phyloP scores from a whole-genome alignment of 37 sponge, comb jelly and placozoan species.

The Dysidea cf. avara region DNA sequence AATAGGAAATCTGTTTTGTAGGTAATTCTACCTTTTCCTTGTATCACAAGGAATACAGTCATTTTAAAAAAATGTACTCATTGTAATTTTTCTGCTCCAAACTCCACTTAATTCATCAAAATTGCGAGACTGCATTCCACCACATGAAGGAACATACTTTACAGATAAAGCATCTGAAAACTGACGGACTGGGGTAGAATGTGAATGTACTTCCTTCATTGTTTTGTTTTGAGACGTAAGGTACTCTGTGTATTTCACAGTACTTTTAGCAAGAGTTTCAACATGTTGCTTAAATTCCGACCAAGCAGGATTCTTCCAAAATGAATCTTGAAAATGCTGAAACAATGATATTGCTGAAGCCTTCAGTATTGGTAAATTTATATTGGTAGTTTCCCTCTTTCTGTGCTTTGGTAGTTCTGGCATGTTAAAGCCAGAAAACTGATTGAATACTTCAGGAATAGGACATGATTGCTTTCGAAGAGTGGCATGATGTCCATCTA shows the following conservation, averaged over 20 bases:
- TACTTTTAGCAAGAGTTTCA: conserved; percentile 1
- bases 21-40: conserved; percentile 16
- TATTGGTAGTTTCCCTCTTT: conserved; percentile 4
- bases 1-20: neutral
- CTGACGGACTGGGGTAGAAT: conserved; percentile 3
- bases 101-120: neutral
- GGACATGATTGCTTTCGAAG: conserved; percentile 6
- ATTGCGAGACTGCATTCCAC: neutral
- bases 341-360: conserved; percentile 8
- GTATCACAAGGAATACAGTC: conserved; percentile 7
- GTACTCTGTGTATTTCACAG: conserved; percentile 40
- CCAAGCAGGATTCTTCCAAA: conserved; percentile 8
- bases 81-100: neutral
- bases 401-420: conserved; percentile 30
- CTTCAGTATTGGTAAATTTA: conserved; percentile 3
- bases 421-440: conserved; percentile 22
- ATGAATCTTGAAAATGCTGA: conserved; percentile 13
- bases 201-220: conserved; percentile 13
- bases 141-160: neutral
- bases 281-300: conserved; percentile 4
- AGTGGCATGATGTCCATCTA: conserved; percentile 39
- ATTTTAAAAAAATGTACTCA: conserved; percentile 11
- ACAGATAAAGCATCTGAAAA: neutral
- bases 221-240: conserved; percentile 17
- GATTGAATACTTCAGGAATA: conserved; percentile 17